Conservation (phyloP, 2,888 invertebrate genomes). For the Melanostoma mellinum region DNA sequence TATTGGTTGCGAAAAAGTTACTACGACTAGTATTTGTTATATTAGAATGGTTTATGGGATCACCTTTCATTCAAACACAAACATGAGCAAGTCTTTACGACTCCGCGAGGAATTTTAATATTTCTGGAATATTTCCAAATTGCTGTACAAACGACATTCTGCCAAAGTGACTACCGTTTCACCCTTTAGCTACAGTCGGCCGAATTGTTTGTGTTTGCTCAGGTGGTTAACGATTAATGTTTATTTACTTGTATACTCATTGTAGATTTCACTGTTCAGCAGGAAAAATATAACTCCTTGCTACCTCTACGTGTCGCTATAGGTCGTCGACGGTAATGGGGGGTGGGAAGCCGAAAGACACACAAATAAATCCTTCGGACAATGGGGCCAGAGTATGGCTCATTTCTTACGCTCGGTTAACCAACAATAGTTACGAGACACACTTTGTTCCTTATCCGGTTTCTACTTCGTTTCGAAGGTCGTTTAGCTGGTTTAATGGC, state of each 20-base stretch:
- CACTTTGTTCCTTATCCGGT: conserved; percentile 20
- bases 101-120: neutral
- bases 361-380: conserved; percentile 56
- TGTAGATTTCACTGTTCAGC: conserved; percentile 44
- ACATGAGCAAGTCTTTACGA: conserved; percentile 6
- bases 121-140: conserved; percentile 2
- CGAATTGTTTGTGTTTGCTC: conserved; percentile 49
- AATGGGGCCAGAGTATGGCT: conserved; percentile 36
- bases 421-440: conserved; percentile 28
- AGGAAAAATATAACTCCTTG: conserved; percentile 12
- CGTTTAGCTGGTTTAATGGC: conserved; percentile 62
- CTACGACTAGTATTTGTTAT: neutral
- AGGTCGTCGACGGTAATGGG: too few relatives aligned
- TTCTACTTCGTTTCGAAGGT: conserved; percentile 33
- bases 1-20: neutral
- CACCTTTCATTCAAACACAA: neutral
- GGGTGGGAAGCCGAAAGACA: conserved; percentile 12
- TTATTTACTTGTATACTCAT: conserved; percentile 41
- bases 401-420: conserved; percentile 62
- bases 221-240: conserved; percentile 63
- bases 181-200: neutral
- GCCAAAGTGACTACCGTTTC: conserved; percentile 42
- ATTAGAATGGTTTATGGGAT: neutral
- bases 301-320: neutral
- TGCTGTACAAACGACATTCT: conserved; percentile 53